Conservation (phyloP, 2,797 vertebrate species). For the Nyctalus aviator region DNA sequence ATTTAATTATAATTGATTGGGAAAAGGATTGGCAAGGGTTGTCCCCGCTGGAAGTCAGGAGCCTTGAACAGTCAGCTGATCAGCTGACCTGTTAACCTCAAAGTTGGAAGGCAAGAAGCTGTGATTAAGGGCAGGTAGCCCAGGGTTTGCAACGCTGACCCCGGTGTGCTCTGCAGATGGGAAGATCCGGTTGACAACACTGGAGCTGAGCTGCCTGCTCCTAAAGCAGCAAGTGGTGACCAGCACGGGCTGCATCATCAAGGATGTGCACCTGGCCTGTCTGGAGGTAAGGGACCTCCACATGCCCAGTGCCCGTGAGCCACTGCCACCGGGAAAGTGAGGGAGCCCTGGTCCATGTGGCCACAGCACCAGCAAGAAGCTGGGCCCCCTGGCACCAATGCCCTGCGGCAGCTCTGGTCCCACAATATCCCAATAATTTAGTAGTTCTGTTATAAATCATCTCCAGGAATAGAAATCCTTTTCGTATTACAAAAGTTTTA, state of each 20-base stretch:
- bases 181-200: constrained; percentile 95
- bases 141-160: constrained; percentile 15
- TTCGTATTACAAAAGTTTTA: constrained; percentile 12
- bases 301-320: not conserved
- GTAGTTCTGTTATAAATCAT: not conserved
- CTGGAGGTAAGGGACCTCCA: constrained; percentile 91
- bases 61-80: not conserved
- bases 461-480: not conserved
- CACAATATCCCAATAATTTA: too few species aligned
- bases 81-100: not conserved
- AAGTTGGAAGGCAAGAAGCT: not conserved
- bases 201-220: constrained; percentile 96
- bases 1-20: not conserved
- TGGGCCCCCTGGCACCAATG: too few species aligned
- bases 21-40: not conserved
- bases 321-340: fast-evolving
- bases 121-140: not conserved
- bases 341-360: too few species aligned
- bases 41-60: not conserved
- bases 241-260: constrained; percentile 92
- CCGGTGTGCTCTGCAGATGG: constrained; percentile 89
- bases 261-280: constrained; percentile 97
- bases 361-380: not conserved
- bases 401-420: not conserved
- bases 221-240: constrained; percentile 96